Conservation (phyloP, 1,140 invertebrate species). For the Papilio polyxenes region DNA sequence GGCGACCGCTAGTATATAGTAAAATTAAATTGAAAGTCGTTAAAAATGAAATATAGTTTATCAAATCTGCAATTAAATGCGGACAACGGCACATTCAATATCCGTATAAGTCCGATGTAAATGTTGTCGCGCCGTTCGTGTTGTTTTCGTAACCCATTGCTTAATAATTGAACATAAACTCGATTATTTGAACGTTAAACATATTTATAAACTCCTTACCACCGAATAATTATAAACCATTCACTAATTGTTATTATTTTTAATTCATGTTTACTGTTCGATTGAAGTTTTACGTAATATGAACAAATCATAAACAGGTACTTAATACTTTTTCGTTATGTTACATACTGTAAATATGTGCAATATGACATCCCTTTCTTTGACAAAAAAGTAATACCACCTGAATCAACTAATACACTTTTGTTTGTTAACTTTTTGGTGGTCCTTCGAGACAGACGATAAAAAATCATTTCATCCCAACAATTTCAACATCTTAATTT, state of each 20-base stretch:
- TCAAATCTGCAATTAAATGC: not conserved
- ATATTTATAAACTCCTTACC: constrained; percentile 19
- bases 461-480: not conserved
- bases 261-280: not conserved
- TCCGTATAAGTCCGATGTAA: not conserved
- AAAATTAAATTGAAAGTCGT: too few relatives aligned
- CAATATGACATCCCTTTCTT: too few relatives aligned
- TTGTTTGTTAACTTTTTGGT: too few relatives aligned
- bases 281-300: not conserved
- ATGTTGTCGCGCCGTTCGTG: constrained; percentile 6
- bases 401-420: too few relatives aligned
- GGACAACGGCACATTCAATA: not conserved
- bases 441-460: not conserved
- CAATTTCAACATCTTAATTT: too few relatives aligned
- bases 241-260: constrained; percentile 11
- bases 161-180: constrained; percentile 20
- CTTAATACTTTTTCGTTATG: not conserved
- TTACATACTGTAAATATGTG: not conserved
- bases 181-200: constrained; percentile 24
- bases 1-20: too few relatives aligned
- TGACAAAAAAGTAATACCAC: too few relatives aligned
- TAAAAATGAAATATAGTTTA: not conserved
- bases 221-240: not conserved
- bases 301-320: not conserved
- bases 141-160: constrained; percentile 10